A percentile compares a stretch with the other conserved stretches of the same genome.
Conservation (phyloP, 2,888 invertebrate genomes). For the Cylloceria caligata region DNA sequence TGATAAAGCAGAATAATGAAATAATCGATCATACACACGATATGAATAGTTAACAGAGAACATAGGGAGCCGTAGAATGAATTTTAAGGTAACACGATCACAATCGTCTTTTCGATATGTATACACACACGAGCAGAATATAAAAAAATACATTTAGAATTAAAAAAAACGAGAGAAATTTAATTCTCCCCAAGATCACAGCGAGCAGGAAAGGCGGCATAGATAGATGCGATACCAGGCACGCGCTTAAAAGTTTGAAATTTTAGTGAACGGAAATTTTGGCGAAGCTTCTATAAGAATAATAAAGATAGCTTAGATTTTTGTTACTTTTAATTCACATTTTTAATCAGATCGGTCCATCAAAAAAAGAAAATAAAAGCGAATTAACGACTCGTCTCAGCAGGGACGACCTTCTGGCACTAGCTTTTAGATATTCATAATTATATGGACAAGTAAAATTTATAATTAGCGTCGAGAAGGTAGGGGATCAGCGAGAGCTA, state of each 20-base stretch:
- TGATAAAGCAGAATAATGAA: conserved; percentile 28
- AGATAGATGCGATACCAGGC: conserved; percentile 38
- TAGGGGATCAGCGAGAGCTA: conserved; percentile 40
- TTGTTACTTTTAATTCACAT: conserved; percentile 67
- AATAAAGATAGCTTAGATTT: conserved; percentile 64
- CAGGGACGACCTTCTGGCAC: conserved; percentile 29
- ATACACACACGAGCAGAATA: conserved; percentile 40
- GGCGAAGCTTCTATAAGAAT: conserved; percentile 53
- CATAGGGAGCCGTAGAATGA: conserved; percentile 47
- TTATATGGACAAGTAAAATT: conserved; percentile 34
- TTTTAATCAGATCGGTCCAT: conserved; percentile 53
- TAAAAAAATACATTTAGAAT: conserved; percentile 26
- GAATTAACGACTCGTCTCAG: conserved; percentile 24
- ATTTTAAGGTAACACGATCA: conserved; percentile 37
- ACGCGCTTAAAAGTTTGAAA: conserved; percentile 47
- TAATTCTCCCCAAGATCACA: conserved; percentile 30
- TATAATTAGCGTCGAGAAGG: conserved; percentile 43
- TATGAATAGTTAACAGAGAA: conserved; percentile 42
- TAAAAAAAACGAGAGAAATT: conserved; percentile 28
- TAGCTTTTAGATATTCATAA: conserved; percentile 44
- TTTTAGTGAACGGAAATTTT: conserved; percentile 42
- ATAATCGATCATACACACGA: conserved; percentile 58
- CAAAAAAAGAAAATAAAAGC: conserved; percentile 26
- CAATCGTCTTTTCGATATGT: conserved; percentile 54
- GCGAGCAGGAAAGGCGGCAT: conserved; percentile 21